A percentile compares a stretch with the other conserved stretches of the same genome.
Evolutionary conservation across 2,888 invertebrate species (phyloP).

Genomic region (Cantharis rustica): DNA sequence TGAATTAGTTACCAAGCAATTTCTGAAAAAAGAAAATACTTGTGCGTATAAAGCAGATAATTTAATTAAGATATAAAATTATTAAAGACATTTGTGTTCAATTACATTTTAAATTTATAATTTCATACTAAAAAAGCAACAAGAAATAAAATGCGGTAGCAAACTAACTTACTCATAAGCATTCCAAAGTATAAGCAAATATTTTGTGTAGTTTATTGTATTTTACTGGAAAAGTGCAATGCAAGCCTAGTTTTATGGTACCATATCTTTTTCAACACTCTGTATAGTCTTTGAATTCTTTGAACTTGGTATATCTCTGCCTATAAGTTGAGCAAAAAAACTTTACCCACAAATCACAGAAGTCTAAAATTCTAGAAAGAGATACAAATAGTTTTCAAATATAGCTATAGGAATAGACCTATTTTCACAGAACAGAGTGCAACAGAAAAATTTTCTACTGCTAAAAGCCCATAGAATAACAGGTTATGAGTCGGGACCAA

Average conservation of each 20-base stretch:
- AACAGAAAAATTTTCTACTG: too few species aligned
- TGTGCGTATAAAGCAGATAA: neutral
- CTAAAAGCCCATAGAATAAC: too few species aligned
- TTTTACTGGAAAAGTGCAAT: neutral
- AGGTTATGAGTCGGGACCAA: too few species aligned
- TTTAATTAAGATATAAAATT: neutral
- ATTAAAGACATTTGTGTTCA: neutral
- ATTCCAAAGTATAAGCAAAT: neutral
- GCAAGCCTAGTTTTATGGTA: neutral
- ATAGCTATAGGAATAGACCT: too few species aligned
- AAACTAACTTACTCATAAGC: neutral
- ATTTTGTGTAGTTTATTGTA: neutral
- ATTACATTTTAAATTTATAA: neutral
- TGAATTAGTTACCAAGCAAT: slow-evolving; percentile 4
- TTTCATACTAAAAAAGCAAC: neutral
- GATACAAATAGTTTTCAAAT: too few species aligned
- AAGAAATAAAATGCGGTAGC: neutral
- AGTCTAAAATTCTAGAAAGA: too few species aligned
- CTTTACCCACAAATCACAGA: too few species aligned
- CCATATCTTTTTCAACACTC: too few species aligned
- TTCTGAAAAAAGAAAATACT: slow-evolving; percentile 4
- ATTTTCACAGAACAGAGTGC: too few species aligned
- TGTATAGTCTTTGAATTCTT: too few species aligned
- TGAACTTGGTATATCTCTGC: too few species aligned
- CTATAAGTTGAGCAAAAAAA: too few species aligned